These are phyloP conservation scores for Chaitophorus viminalis DNA, from an alignment of 2,888 invertebrate species.

Conservation along the genomic window DNA sequence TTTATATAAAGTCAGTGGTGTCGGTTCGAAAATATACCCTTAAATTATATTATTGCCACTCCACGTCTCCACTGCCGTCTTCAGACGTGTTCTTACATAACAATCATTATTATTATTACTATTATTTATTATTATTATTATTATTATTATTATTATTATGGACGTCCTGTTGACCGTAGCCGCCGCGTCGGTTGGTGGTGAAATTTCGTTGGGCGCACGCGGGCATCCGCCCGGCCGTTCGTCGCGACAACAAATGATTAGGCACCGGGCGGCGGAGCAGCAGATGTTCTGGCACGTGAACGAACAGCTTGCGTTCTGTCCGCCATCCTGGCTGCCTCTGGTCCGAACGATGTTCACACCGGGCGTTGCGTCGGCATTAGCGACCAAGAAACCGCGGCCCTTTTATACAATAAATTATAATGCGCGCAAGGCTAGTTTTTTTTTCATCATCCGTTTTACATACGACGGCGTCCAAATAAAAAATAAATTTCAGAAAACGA, in stretches of 20 bases:
- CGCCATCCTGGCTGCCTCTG: conserved; percentile 23
- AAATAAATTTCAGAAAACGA: too few species aligned
- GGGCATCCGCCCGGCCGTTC: neutral
- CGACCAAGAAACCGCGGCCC: neutral
- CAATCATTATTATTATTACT: conserved; percentile 9
- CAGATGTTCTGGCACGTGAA: conserved; percentile 61
- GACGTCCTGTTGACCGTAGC: conserved; percentile 38
- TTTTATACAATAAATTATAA: neutral
- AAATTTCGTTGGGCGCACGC: conserved; percentile 2
- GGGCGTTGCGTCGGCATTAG: neutral
- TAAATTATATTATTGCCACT: conserved; percentile 1
- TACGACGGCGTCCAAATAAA: too few species aligned
- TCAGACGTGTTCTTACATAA: conserved; percentile 17
- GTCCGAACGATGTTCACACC: conserved; percentile 46
- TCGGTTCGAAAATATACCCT: neutral
- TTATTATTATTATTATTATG: conserved; percentile 9
- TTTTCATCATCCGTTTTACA: too few species aligned
- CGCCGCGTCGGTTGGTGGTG: neutral
- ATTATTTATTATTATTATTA: too few species aligned
- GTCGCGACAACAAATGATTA: conserved; percentile 35
- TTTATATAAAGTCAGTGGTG: neutral
- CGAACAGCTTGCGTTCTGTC: conserved; percentile 58
- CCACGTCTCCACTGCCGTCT: neutral
- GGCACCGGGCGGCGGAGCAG: conserved; percentile 29
- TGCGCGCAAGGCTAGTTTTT: neutral